These are phyloP conservation scores for Neodiprion pinetum DNA, from an alignment of 1,140 invertebrate species.

Conservation along the genomic window DNA sequence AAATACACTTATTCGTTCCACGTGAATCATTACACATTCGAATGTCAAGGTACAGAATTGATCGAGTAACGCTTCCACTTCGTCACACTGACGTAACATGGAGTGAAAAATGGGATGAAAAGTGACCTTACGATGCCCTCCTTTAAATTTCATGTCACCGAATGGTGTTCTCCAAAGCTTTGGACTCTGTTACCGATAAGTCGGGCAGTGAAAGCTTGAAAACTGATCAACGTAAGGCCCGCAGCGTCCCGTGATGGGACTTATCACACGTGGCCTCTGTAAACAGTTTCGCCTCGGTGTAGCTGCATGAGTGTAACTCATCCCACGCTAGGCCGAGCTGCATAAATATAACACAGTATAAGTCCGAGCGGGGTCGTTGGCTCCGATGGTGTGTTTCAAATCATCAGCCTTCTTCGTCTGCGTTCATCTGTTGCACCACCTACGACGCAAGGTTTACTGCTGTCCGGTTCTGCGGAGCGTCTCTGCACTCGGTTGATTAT, in stretches of 20 bases:
- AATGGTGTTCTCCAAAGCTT: too few relatives aligned
- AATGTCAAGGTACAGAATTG: too few relatives aligned
- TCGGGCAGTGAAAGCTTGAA: too few relatives aligned
- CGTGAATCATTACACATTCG: too few relatives aligned
- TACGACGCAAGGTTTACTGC: not conserved
- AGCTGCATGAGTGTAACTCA: not conserved
- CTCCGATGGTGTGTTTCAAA: not conserved
- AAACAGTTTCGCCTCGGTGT: not conserved
- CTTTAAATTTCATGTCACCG: too few relatives aligned
- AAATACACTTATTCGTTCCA: too few relatives aligned
- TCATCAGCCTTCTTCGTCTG: not conserved
- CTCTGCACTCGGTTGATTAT: not conserved
- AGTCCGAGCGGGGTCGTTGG: slow-evolving; percentile 3
- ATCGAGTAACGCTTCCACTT: too few relatives aligned
- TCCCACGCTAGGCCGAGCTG: not conserved
- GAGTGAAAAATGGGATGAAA: too few relatives aligned
- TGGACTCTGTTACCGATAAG: too few relatives aligned
- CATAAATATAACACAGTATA: not conserved
- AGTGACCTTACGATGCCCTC: too few relatives aligned
- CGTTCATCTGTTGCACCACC: not conserved
- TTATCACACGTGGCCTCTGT: slow-evolving; percentile 2
- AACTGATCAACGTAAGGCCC: too few relatives aligned
- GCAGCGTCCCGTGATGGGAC: not conserved
- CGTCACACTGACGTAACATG: too few relatives aligned
- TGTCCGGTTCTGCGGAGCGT: not conserved